Percentiles rank a stretch among this genome's conserved stretches.
Conservation (phyloP, 2,797 vertebrate genomes). For the Thalassophryne amazonica region DNA sequence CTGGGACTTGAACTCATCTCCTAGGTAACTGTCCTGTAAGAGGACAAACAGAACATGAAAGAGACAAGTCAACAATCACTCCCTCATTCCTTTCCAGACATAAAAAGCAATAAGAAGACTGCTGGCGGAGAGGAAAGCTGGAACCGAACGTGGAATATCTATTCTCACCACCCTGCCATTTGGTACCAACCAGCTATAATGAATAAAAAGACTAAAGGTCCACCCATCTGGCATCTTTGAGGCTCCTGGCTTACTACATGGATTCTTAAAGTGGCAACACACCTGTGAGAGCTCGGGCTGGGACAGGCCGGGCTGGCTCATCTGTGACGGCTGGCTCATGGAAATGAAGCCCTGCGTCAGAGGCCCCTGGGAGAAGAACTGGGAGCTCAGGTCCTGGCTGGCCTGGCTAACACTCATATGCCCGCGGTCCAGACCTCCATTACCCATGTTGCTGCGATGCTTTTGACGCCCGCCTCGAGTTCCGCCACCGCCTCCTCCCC, state of each 20-base stretch:
- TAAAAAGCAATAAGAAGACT: neutral
- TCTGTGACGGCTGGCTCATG: constrained; percentile 97
- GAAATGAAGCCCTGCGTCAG: constrained; percentile 95
- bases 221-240: neutral
- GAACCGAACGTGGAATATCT: constrained; percentile 25
- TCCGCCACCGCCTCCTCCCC: constrained; percentile 84
- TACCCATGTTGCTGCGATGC: constrained; percentile 83
- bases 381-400: constrained; percentile 92
- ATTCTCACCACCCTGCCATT: neutral
- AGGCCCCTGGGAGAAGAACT: constrained; percentile 95
- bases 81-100: constrained; percentile 21
- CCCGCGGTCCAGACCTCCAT: constrained; percentile 63
- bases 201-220: constrained; percentile 2
- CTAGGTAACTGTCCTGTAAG: constrained; percentile 94
- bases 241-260: neutral
- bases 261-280: neutral
- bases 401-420: constrained; percentile 84
- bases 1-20: constrained; percentile 98
- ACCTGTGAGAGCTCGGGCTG: constrained; percentile 97
- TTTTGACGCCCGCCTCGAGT: constrained; percentile 86
- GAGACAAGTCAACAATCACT: constrained; percentile 17
- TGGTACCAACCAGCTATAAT: neutral
- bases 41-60: constrained; percentile 22
- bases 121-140: constrained; percentile 31
- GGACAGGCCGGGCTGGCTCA: constrained; percentile 96